Evolutionary conservation across 2,888 invertebrate genomes (phyloP).

Genomic region (Sclerodermus sp.): DNA sequence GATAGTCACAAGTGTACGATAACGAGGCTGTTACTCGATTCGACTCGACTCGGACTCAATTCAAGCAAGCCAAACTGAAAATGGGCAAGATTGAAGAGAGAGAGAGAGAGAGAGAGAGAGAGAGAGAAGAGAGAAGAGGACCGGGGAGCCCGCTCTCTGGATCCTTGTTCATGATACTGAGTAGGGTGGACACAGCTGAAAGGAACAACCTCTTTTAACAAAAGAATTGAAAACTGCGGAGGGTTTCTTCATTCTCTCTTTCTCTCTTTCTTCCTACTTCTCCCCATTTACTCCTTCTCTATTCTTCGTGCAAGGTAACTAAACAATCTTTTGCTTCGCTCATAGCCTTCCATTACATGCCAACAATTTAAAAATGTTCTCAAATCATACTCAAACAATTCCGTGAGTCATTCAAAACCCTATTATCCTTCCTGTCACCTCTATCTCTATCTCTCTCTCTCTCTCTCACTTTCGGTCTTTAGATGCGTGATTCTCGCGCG

Average conservation of each 20-base stretch:
- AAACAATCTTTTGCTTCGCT: conserved; percentile 20
- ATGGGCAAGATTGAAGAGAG: not conserved
- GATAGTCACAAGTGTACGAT: conserved; percentile 26
- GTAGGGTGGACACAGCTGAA: conserved; percentile 27
- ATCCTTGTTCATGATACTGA: conserved; percentile 12
- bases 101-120: conserved; percentile 1
- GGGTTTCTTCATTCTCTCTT: conserved; percentile 49
- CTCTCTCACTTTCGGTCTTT: too few species aligned
- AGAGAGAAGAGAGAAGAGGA: not conserved
- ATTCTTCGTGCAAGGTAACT: conserved; percentile 16
- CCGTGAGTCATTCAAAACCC: too few species aligned
- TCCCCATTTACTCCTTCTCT: conserved; percentile 4
- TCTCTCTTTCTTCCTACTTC: conserved; percentile 33
- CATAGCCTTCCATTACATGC: too few species aligned
- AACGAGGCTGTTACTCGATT: conserved; percentile 33
- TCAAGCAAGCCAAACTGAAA: too few species aligned
- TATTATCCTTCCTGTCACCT: too few species aligned
- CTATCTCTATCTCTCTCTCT: too few species aligned
- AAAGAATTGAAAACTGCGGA: conserved; percentile 49
- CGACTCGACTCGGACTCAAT: not conserved
- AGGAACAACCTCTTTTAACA: conserved; percentile 37
- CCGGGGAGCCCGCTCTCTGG: conserved; percentile 10
- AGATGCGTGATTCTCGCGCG: too few species aligned
- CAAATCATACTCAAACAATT: too few species aligned
- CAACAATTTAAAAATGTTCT: too few species aligned